Evolutionary conservation across 2,113 vertebrate genomes (phyloP), one percentile per base, ranked within the genome.

Genomic region (Barnardius zonarius): DNA sequence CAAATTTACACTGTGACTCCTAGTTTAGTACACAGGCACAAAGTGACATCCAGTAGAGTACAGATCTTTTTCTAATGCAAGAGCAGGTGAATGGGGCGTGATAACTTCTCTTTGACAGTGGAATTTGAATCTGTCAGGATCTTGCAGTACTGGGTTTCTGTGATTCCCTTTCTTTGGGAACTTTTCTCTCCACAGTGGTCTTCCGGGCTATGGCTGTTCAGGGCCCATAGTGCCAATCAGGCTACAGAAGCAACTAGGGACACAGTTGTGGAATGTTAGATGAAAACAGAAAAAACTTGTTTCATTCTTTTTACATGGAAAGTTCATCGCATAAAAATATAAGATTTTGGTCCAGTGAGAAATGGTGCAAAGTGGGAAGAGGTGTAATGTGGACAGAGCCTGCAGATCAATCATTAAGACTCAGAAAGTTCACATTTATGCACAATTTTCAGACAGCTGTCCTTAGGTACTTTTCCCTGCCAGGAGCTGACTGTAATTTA

Each of bases 211-310:
- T 14, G 14, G 17, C 22, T 74, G 61, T 88, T 64, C 35, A 68
- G 41, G 0, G 2, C 13, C 5, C 3, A 1, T 14, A 9, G 31
- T 90, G 70, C 9, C 9, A 66, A 0, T 72, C 19, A 69, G 9
- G 27, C 20, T 68, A 22, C 28, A 39, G 49, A 70, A 74, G 5
- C 22, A 77, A 17, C 5, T 17, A 4, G 11, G 27, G 24, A 25
- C 16, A 69, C 10, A 28, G 35, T 1, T 55, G 12, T n/a, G 22
- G n/a, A 37, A 69, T 49, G 18, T 14, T 11, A 62, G 24, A 16
- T 64, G 39, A 79, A 76, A 92, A 76, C 0, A 75, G 20, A 55
- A 86, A 80, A 67, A 24, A 5, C 1, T 62, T 73, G 7, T 1
- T 6, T 67, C 77, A 4, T 52, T 48, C 6, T 82, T 94, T 92